Evolutionary conservation across 2,113 vertebrate species (phyloP), one percentile per base, ranked within the genome.

Genomic region (Pterophyllum scalare): DNA sequence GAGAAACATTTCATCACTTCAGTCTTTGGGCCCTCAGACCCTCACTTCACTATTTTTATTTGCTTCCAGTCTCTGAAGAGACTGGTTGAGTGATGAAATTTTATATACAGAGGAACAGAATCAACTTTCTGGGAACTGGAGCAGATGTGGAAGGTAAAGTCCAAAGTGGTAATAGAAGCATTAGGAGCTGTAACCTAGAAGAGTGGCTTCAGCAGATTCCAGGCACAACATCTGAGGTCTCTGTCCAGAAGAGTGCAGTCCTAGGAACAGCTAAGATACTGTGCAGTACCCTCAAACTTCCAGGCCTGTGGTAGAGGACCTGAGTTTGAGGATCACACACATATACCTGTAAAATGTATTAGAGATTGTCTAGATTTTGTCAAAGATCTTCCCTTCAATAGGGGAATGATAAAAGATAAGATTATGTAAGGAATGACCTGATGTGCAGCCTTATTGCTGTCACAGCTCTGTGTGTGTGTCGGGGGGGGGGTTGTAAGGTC

Each of bases 401-500:
- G 15, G 28, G 19, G 24, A 49, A 52, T 17, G 6, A 52, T 52
- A 31, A 72, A 72, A 72, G 43, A 26, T 72, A 72, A 72, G 65
- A 26, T 72, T 31, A n/a, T 31, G 19, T 31, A 52, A 20, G 10
- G 24, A 70, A 72, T n/a, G 2, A 31, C 46, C 24, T 72, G 26
- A 19, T 52, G 13, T 52, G 43, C 43, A 67, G 65, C 24, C 35
- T 52, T 43, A 24, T 11, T 14, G 19, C 59, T 74, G 22, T 24
- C 64, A 81, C 57, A 22, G 20, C 35, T 17, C 26, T 17, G 61
- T 52, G 81, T 58, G 22, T 84, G 64, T 56, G 57, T n/a, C n/a
- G n/a, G n/a, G n/a, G n/a, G n/a, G n/a, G n/a, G n/a, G n/a, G n/a
- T n/a, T 59, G 26, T 35, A 49, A 84, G 65, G 60, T 88, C 57